phyloP scores from a whole-genome alignment of 2,797 vertebrate genomes.

The Percopsis omiscomaycus region DNA sequence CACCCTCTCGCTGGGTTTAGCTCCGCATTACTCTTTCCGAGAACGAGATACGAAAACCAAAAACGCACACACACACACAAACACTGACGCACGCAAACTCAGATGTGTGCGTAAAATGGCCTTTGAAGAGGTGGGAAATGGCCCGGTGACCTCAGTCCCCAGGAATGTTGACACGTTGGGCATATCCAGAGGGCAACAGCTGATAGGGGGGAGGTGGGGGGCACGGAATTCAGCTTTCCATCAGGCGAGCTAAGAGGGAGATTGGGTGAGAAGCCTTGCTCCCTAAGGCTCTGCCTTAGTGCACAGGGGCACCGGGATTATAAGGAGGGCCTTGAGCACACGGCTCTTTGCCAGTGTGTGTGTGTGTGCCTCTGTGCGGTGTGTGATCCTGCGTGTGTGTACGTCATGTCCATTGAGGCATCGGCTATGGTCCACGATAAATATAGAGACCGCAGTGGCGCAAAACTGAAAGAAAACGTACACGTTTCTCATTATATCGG shows the following conservation, averaged over 20 bases:
- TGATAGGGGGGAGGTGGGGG: conserved; percentile 27
- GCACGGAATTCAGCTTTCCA: conserved; percentile 63
- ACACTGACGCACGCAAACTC: neutral
- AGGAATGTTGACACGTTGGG: conserved; percentile 53
- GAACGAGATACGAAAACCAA: neutral
- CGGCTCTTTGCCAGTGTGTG: neutral
- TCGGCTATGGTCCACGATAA: too few relatives aligned
- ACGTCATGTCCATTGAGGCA: conserved; percentile 10
- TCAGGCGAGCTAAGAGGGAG: conserved; percentile 6
- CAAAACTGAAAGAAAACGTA: too few relatives aligned
- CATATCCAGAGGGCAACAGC: conserved; percentile 61
- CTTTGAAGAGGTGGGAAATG: conserved; percentile 24
- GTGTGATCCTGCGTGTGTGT: conserved; percentile 1
- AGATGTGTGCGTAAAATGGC: neutral
- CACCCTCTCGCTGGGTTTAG: conserved; percentile 6
- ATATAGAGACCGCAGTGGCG: too few relatives aligned
- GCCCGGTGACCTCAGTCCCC: conserved; percentile 58
- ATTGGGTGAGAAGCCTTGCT: too few relatives aligned
- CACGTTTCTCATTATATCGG: too few relatives aligned
- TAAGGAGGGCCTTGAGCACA: neutral
- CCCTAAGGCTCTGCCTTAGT: neutral
- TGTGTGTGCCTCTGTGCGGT: conserved; percentile 10
- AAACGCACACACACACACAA: neutral
- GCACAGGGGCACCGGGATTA: neutral
- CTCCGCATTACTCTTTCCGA: neutral